Evolutionary conservation across 1,140 invertebrate species (phyloP).

Genomic region (Aphis craccivora): DNA sequence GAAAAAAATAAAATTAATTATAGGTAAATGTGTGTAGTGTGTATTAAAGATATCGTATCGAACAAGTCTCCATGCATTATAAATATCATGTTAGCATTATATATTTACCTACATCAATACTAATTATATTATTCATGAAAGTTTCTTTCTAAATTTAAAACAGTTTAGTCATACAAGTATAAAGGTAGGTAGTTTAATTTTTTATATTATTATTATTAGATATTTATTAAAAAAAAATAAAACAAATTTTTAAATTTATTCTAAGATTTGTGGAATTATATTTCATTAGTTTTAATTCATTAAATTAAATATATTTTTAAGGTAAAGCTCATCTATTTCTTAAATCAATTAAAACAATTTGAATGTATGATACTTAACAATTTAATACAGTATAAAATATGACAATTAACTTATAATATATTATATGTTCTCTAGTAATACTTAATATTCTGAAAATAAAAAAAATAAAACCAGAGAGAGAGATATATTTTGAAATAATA

Average conservation of each 20-base stretch:
- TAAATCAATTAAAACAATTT: background rate
- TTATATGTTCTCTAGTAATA: background rate
- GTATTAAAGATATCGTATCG: background rate
- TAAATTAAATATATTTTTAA: background rate
- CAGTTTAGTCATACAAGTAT: background rate
- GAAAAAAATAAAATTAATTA: background rate
- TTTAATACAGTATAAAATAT: background rate
- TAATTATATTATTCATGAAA: slow-evolving; percentile 19
- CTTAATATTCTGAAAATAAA: background rate
- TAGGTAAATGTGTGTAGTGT: background rate
- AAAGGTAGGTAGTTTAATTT: background rate
- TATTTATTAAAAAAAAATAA: background rate
- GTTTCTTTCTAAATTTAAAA: slow-evolving; percentile 11
- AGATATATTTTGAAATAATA: too few relatives aligned
- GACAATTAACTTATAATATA: background rate
- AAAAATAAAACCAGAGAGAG: too few relatives aligned
- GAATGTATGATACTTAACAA: background rate
- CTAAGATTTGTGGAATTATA: background rate
- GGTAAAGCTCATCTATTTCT: background rate
- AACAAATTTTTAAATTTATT: background rate
- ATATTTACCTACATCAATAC: background rate
- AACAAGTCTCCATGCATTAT: background rate
- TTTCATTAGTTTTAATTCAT: background rate
- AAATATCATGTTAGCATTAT: background rate
- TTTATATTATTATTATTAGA: background rate